A percentile compares a stretch with the other conserved stretches of the same genome.
Evolutionary conservation across 2,888 invertebrate genomes (phyloP).

Genomic region (Drosophila colorata): DNA sequence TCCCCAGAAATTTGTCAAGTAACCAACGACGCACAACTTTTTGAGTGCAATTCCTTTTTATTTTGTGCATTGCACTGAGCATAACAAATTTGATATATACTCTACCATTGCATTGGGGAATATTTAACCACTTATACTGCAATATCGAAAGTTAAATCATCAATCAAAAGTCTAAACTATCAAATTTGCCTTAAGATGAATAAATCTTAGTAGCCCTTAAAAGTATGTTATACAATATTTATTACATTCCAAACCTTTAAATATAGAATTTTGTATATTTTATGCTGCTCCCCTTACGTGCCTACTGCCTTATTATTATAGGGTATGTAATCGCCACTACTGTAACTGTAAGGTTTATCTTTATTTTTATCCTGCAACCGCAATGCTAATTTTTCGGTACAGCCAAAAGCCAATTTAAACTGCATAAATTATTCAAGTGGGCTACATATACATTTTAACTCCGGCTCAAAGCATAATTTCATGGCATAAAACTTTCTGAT

Average conservation of each 20-base stretch:
- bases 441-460: slow-evolving; percentile 10
- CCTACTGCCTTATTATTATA: background rate
- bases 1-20: slow-evolving; percentile 64
- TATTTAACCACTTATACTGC: background rate
- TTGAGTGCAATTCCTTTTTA: slow-evolving; percentile 29
- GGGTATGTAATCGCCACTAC: background rate
- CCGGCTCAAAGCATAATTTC: slow-evolving; percentile 24
- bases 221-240: slow-evolving; percentile 1
- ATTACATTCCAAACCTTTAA: background rate
- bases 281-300: too few species aligned
- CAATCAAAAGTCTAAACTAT: background rate
- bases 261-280: too few species aligned
- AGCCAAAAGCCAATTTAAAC: slow-evolving; percentile 37
- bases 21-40: slow-evolving; percentile 60
- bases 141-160: background rate
- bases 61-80: slow-evolving; percentile 14
- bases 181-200: too few species aligned
- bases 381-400: slow-evolving; percentile 33
- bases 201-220: background rate
- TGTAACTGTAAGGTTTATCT: background rate
- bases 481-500: slow-evolving; percentile 11
- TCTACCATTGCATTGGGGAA: slow-evolving; percentile 1
- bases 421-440: slow-evolving; percentile 34
- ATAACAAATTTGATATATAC: slow-evolving; percentile 32
- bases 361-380: background rate